phyloP scores from a whole-genome alignment of 2,888 invertebrate species.

The Bibio marci region DNA sequence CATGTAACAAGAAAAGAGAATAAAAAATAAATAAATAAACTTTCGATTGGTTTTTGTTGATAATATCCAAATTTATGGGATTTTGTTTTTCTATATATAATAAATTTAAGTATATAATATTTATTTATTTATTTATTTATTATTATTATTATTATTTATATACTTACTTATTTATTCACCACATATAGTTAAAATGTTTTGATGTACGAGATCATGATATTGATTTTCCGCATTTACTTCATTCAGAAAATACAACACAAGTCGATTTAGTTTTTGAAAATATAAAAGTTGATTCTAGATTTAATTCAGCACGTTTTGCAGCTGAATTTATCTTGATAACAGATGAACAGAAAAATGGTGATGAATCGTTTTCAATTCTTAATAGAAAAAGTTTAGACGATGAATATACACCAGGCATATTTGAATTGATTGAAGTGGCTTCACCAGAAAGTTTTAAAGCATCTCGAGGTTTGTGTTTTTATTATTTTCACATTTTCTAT shows the following conservation, averaged over 20 bases:
- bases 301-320: conserved; percentile 40
- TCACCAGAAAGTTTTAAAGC: conserved; percentile 5
- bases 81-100: too few relatives aligned
- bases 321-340: conserved; percentile 37
- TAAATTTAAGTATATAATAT: too few relatives aligned
- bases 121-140: too few relatives aligned
- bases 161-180: too few relatives aligned
- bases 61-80: too few relatives aligned
- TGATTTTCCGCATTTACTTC: conserved; percentile 42
- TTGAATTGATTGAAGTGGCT: conserved; percentile 32
- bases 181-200: conserved; percentile 37
- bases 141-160: too few relatives aligned
- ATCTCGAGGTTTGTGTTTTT: conserved; percentile 1
- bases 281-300: conserved; percentile 29
- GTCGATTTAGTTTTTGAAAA: conserved; percentile 42
- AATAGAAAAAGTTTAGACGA: conserved; percentile 45
- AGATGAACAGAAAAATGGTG: conserved; percentile 22
- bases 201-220: conserved; percentile 29
- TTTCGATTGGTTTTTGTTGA: too few relatives aligned
- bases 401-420: conserved; percentile 58
- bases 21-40: too few relatives aligned
- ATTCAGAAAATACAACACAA: conserved; percentile 46
- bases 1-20: too few relatives aligned
- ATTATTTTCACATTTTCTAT: too few relatives aligned
- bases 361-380: conserved; percentile 14